phyloP scores from a whole-genome alignment of 1,140 invertebrate species.

The Hylyphantes graminicola region DNA sequence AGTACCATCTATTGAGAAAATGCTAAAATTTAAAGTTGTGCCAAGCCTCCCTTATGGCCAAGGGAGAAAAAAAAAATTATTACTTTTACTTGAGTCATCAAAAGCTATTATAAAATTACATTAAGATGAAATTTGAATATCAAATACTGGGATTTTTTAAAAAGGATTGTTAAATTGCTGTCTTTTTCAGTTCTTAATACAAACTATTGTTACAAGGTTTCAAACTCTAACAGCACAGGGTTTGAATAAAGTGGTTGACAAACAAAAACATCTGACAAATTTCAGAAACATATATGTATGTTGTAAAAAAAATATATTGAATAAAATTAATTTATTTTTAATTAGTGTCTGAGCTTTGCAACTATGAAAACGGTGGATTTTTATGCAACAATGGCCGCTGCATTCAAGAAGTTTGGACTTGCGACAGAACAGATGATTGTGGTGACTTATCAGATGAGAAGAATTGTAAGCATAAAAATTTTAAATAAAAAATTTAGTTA shows the following conservation, averaged over 20 bases:
- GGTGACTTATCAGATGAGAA: slow-evolving; percentile 69
- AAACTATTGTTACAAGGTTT: too few relatives aligned
- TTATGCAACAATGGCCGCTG: slow-evolving; percentile 69
- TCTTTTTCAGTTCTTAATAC: too few relatives aligned
- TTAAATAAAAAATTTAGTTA: too few relatives aligned
- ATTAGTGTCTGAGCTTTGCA: slow-evolving; percentile 63
- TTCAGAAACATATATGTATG: neutral
- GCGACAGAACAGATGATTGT: slow-evolving; percentile 70
- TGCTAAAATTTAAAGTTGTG: too few relatives aligned
- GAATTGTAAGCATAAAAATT: slow-evolving; percentile 64
- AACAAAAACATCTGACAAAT: neutral
- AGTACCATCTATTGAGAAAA: too few relatives aligned
- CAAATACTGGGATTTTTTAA: too few relatives aligned
- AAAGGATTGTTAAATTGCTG: too few relatives aligned
- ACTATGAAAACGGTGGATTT: slow-evolving; percentile 68
- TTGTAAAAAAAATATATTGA: neutral
- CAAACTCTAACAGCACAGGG: neutral
- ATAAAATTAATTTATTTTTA: neutral
- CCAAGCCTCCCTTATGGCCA: too few relatives aligned
- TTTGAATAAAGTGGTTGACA: neutral
- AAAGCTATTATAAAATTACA: too few relatives aligned
- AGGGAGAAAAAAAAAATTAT: too few relatives aligned
- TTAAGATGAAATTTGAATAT: too few relatives aligned
- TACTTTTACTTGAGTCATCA: too few relatives aligned
- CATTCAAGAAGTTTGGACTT: slow-evolving; percentile 69